Evolutionary conservation across 2,888 invertebrate genomes (phyloP).

Genomic region (Pycnomerus fuliginosus): DNA sequence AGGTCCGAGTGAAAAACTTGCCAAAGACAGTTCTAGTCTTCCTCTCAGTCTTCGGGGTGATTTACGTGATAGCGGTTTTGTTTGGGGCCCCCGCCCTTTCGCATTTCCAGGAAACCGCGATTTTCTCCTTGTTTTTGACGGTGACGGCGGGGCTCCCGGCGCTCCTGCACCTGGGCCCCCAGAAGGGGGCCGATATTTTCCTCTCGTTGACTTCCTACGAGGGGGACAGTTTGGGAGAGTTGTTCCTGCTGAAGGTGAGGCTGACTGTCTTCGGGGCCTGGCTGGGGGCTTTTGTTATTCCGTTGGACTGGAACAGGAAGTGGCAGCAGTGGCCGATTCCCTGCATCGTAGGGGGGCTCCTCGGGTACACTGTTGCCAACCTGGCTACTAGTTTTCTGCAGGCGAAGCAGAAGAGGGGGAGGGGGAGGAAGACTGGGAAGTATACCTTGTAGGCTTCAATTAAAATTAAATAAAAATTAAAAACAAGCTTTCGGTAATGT

Average conservation of each 20-base stretch:
- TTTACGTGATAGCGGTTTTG: constrained; percentile 62
- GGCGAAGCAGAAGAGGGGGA: constrained; percentile 6
- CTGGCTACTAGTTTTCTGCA: constrained; percentile 4
- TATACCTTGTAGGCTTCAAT: constrained; percentile 13
- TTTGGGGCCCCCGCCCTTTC: constrained; percentile 69
- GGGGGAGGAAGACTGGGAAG: constrained; percentile 14
- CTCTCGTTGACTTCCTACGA: constrained; percentile 55
- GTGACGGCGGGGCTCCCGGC: constrained; percentile 64
- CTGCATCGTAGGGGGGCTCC: constrained; percentile 66
- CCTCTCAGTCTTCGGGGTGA: constrained; percentile 55
- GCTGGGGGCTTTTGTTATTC: constrained; percentile 82
- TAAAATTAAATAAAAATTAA: too few species aligned
- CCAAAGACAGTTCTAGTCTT: constrained; percentile 56
- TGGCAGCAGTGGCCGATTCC: constrained; percentile 85
- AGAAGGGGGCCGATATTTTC: constrained; percentile 57
- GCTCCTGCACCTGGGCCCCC: constrained; percentile 62
- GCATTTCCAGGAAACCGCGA: constrained; percentile 66
- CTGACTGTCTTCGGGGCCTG: constrained; percentile 74
- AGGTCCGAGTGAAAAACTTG: constrained; percentile 23
- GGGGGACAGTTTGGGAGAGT: constrained; percentile 57
- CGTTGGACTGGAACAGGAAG: constrained; percentile 86
- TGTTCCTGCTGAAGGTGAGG: constrained; percentile 60
- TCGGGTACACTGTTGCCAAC: constrained; percentile 56
- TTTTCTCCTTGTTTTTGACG: constrained; percentile 64
- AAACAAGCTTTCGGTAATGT: too few species aligned